phyloP scores from a whole-genome alignment of 2,888 invertebrate genomes.

The Oscheius myriophilus region DNA sequence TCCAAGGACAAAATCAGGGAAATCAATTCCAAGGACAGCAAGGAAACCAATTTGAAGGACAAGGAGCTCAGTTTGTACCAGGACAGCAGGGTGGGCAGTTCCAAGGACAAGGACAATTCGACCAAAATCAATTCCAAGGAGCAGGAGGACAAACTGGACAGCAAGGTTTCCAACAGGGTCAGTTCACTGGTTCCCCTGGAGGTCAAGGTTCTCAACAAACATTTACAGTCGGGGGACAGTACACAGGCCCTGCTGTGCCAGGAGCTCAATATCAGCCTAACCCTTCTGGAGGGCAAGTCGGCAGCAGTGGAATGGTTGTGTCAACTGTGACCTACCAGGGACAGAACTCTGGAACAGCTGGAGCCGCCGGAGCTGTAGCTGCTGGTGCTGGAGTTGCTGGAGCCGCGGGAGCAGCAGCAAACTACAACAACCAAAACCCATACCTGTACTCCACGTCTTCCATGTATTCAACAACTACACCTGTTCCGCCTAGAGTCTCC shows the following conservation, averaged over 20 bases:
- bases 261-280: neutral
- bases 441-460: slow-evolving; percentile 18
- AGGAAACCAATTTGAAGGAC: neutral
- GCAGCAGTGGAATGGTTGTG: slow-evolving; percentile 16
- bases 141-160: too few relatives aligned
- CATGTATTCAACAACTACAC: slow-evolving; percentile 17
- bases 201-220: too few relatives aligned
- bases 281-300: slow-evolving; percentile 6
- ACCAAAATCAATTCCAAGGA: neutral
- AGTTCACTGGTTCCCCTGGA: too few relatives aligned
- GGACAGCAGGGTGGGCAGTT: neutral
- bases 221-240: too few relatives aligned
- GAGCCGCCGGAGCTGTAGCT: slow-evolving; percentile 8
- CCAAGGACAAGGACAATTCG: slow-evolving; percentile 1
- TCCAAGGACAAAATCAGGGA: slow-evolving; percentile 1
- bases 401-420: slow-evolving; percentile 11
- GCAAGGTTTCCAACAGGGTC: neutral
- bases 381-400: slow-evolving; percentile 10
- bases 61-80: neutral
- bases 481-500: slow-evolving; percentile 6
- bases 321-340: neutral
- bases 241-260: too few relatives aligned
- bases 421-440: too few relatives aligned
- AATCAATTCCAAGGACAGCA: slow-evolving; percentile 7
- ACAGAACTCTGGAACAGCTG: neutral